These are phyloP conservation scores for Chydorus sphaericus DNA, from an alignment of 2,888 invertebrate genomes.

Conservation along the genomic window DNA sequence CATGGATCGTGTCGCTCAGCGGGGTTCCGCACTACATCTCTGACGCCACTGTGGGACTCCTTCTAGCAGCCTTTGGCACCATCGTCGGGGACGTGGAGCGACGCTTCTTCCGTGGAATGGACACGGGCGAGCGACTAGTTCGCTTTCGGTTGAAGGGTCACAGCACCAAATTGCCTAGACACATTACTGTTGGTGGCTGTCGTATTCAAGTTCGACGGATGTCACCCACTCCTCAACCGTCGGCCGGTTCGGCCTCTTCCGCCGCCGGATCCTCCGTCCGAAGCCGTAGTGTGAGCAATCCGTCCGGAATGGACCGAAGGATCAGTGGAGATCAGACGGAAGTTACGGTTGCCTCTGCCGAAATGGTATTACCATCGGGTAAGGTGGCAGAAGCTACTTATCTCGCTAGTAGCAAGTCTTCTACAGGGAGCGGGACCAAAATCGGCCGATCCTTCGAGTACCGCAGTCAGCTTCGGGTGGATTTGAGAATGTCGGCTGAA, in stretches of 20 bases:
- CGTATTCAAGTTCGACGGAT: conserved; percentile 25
- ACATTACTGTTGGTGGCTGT: conserved; percentile 25
- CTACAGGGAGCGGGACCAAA: too few species aligned
- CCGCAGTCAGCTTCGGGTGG: conserved; percentile 15
- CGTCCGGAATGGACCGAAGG: conserved; percentile 22
- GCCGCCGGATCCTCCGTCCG: conserved; percentile 22
- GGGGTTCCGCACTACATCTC: conserved; percentile 27
- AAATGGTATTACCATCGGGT: background rate
- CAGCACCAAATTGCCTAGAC: conserved; percentile 19
- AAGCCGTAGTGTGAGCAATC: conserved; percentile 26
- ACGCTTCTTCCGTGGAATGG: conserved; percentile 29
- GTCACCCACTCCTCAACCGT: conserved; percentile 15
- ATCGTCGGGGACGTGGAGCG: conserved; percentile 28
- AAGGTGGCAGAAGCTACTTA: background rate
- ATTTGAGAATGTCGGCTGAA: conserved; percentile 15
- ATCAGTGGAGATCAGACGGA: conserved; percentile 19
- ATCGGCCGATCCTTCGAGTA: conserved; percentile 15
- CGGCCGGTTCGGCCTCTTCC: too few species aligned
- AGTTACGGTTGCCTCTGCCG: conserved; percentile 7
- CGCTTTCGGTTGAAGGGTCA: conserved; percentile 20
- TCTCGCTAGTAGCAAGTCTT: too few species aligned
- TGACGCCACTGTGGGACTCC: conserved; percentile 24
- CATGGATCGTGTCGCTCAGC: conserved; percentile 25
- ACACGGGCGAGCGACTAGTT: conserved; percentile 29
- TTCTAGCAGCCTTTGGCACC: conserved; percentile 26